Evolutionary conservation across 1,140 invertebrate genomes (phyloP).

Genomic region (Dermatophagoides farinae): DNA sequence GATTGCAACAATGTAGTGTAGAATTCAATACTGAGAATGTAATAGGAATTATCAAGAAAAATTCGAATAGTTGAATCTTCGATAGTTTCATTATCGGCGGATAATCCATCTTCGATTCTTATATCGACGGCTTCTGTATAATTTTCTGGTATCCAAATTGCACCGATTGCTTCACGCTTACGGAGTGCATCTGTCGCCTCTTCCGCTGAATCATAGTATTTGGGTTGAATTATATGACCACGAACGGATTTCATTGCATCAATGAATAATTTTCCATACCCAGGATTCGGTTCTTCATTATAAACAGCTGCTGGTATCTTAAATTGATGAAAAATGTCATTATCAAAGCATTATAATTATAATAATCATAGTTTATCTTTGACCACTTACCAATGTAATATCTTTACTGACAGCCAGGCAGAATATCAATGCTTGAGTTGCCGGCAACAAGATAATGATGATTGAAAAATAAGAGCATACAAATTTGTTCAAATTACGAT

Average conservation of each 20-base stretch:
- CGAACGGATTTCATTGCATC: background rate
- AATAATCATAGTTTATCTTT: background rate
- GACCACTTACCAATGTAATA: background rate
- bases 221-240: background rate
- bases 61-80: constrained; percentile 20
- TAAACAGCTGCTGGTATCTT: constrained; percentile 40
- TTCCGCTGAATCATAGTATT: background rate
- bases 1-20: constrained; percentile 14
- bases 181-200: constrained; percentile 11
- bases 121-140: constrained; percentile 10
- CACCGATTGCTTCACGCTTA: constrained; percentile 9
- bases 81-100: constrained; percentile 14
- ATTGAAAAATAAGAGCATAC: constrained; percentile 3
- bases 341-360: background rate
- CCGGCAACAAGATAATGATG: constrained; percentile 4
- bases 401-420: constrained; percentile 3
- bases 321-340: too few relatives aligned
- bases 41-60: constrained; percentile 19
- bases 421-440: constrained; percentile 8
- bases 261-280: constrained; percentile 8
- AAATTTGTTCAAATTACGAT: constrained; percentile 2
- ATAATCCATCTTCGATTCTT: background rate
- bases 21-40: constrained; percentile 3
- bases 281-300: constrained; percentile 22
- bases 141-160: constrained; percentile 10